Base-by-base conservation (phyloP, 2,113 vertebrate species). In the Hypomesus transpacificus region DNA sequence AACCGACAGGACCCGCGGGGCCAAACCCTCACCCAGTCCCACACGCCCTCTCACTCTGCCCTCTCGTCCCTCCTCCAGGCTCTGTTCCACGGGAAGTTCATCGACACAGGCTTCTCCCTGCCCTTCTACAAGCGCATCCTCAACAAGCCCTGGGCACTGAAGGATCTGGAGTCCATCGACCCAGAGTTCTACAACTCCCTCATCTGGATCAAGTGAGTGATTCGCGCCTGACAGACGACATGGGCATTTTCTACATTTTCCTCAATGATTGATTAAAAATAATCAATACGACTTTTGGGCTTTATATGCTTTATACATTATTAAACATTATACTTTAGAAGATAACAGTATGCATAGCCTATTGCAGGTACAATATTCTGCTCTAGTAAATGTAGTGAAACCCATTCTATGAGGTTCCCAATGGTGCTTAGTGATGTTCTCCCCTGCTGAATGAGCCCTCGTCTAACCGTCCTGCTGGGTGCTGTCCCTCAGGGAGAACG, bases 151-250 rank as follows among this genome's bases (percentile, higher is more conserved):
- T 85, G 96, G 77, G 94, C 94, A 76, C 92, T 98, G 74, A 98
- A 98, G 84, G 97, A 99, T 86, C 91, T 99, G 85, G 97, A 99
- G 91, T 97, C 97, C 21, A 93, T 99, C 71, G 96, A 99, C 86
- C 95, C 95, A 2, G 97, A 99, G 88, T 99, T 98, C 90, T 99
- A 98, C 86, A 99, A 98, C 90, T 99, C 97, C 57, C 95, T 99
- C 89, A 98, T 99, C 82, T 99, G 97, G 97, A 97, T 99, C 87
- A 98, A 95, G 97, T 99, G 88, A 94, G 95, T 7, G 8, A 46
- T 9, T 46, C 39, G 39, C 9, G 39, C 39, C 39, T 13, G 39
- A 11, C 39, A 46, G 39, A 46, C 7, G 9, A 5, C 39, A 46
- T 13, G 39, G 39, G 39, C 39, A 46, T 1, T 9, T 46, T n/a